A percentile compares a stretch with the other conserved stretches of the same genome.
Conservation (phyloP, 1,140 invertebrate species). For the Oryctes rhinoceros region DNA sequence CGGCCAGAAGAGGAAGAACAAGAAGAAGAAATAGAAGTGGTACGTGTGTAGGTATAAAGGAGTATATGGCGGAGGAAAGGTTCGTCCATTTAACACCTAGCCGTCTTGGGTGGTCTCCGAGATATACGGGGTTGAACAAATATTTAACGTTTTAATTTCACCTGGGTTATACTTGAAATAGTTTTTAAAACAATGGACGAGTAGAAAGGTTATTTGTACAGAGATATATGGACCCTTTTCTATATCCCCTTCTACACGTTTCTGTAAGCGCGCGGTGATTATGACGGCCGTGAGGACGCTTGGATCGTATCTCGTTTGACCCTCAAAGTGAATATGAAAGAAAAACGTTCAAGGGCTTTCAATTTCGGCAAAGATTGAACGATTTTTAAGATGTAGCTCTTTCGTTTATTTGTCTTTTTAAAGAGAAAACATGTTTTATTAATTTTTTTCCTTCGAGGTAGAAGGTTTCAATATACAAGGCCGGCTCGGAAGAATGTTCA, state of each 20-base stretch:
- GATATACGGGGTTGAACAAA: constrained; percentile 43
- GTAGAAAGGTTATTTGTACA: constrained; percentile 41
- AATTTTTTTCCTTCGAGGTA: too few species aligned
- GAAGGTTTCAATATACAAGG: too few species aligned
- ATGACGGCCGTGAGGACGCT: too few species aligned
- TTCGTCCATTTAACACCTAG: constrained; percentile 42
- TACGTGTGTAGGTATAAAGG: constrained; percentile 9
- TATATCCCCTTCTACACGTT: neutral
- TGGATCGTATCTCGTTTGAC: too few species aligned
- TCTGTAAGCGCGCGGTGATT: neutral
- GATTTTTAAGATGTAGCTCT: too few species aligned
- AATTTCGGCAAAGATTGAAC: too few species aligned
- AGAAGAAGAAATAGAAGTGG: neutral
- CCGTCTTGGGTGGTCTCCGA: constrained; percentile 44
- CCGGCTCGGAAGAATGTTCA: too few species aligned
- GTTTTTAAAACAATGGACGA: constrained; percentile 44
- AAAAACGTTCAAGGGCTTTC: too few species aligned
- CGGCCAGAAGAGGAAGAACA: neutral
- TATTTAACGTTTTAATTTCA: constrained; percentile 47
- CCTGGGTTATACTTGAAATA: constrained; percentile 42
- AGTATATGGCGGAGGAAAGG: constrained; percentile 17
- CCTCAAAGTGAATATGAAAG: too few species aligned
- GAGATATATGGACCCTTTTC: constrained; percentile 23
- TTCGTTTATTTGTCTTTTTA: too few species aligned
- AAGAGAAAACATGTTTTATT: too few species aligned